Base-by-base conservation (phyloP, 2,888 invertebrate genomes). In the Mythimna impura region DNA sequence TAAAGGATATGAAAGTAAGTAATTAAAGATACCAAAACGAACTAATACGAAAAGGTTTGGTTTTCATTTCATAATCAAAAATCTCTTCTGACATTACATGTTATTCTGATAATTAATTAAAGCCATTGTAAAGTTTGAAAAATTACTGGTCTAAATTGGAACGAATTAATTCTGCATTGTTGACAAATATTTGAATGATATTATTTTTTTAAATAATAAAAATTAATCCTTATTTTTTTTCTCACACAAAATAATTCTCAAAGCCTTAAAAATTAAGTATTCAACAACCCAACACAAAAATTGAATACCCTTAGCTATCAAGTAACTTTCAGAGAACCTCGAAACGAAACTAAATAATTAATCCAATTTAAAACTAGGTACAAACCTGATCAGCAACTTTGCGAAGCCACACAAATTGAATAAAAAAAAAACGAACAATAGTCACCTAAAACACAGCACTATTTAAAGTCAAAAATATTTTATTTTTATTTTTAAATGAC, bases 391-490 rank as follows among this genome's bases (percentile, higher is more conserved):
- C 84, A 66, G 80, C 83, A 86, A 84, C 71, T 85, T 80, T 67
- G 73, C 55, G 88, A 88, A 88, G 89, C 88, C 87, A 84, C 87
- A 88, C 83, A 88, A 87, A 82, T 75, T n/a, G 0, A 74, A 47
- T 30, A 20, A 61, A 70, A 50, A n/a, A 74, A 74, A 71, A 62
- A 69, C 68, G 70, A 70, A 71, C 22, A 67, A 85, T 25, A 81
- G 87, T 86, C 85, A 87, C 85, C 67, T 79, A 87, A 78, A 83
- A 82, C 88, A 88, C 89, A 81, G 82, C 86, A 89, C 87, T 84
- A 71, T n/a, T 17, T 6, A 47, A 64, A 71, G 75, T 76, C 55
- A 70, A 75, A 81, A 71, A 72, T 43, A 25, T 22, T 25, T 25
- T 30, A 7, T 57, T 68, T 63, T 66, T 74, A 60, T 63, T 63